Base-by-base conservation (phyloP, 1,140 invertebrate species). In the Cardiocondyla obscurior region DNA sequence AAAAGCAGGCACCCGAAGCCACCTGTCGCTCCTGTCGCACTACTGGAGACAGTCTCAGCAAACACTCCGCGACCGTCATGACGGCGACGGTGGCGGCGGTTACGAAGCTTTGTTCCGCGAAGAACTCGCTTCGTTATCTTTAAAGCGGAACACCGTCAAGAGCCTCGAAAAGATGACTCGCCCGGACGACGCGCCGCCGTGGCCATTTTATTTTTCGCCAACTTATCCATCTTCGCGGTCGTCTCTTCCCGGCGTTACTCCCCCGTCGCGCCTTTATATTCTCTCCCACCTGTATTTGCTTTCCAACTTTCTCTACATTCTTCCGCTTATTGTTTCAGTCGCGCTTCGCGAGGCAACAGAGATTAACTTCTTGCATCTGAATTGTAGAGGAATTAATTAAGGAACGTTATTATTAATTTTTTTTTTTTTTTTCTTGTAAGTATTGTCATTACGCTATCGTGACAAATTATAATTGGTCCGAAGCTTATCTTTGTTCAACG, bases 41-140 rank as follows among this genome's bases (percentile, higher is more conserved):
- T 82, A 69, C n/a, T 74, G 57, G 53, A 85, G 86, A 88, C 83
- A 83, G 77, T 82, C 83, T 88, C 85, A 44, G 83, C 90, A 91
- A 91, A 90, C 90, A 91, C 90, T 90, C 83, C 72, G 88, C 83
- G 79, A 84, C 74, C 70, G 83, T 76, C 70, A 85, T 69, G 55
- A 79, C 65, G 46, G 25, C 5, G 46, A 22, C 5, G 8, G 44
- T 42, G 33, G 33, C 69, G 22, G 36, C 69, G 69, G 77, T 85
- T 87, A 85, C 84, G 73, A 85, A 85, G 88, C 89, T 90, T 90
- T 89, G 90, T 89, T 89, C 83, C 83, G 81, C 86, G 79, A 90
- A 83, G 89, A 90, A 89, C 89, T 90, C 77, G 86, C 90, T 90
- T 90, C 90, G 90, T 90, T 90, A 90, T 90, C 90, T 89, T 89